Evolutionary conservation across 2,888 invertebrate species (phyloP), one percentile per base, ranked within the genome.

Genomic region (Agonopterix alstromeriana): DNA sequence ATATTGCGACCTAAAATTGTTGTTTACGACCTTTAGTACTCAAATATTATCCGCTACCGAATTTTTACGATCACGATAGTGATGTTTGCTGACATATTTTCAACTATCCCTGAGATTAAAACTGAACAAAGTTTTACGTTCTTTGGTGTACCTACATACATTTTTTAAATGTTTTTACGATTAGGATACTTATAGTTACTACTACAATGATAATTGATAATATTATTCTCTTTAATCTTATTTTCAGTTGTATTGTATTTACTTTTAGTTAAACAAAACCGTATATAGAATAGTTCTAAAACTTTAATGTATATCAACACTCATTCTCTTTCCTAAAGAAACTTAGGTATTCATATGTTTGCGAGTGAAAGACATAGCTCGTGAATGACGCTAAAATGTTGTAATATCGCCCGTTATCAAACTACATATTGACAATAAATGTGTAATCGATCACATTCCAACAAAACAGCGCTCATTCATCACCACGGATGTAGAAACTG

Each of bases 391-490:
- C 52, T 46, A 53, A 53, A 54, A 54, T 53, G 48, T 52, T 53
- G 54, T 53, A 56, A 54, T 50, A 49, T 52, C 48, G 52, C 49
- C 42, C 50, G 57, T 63, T 66, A 62, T 63, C 63, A 42, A 50
- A 14, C 38, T n/a, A 11, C 50, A 52, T 60, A 61, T 63, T 66
- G 64, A 66, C 67, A 65, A 67, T 64, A 61, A 64, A 57, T 60
- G 57, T 60, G 60, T 66, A 63, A 62, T 64, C 61, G 59, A 62
- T 64, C 59, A 60, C 59, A 64, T 57, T 62, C 59, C 55, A 55
- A 52, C 54, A 17, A 54, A 59, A 58, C 60, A 57, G 53, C 56
- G 53, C 65, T 57, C 75, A 74, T 76, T 77, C 70, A 74, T 56
- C 61, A 54, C 58, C 36, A 14, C 45, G 36, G 38, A 45, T 45